Conservation (phyloP, 2,113 vertebrate genomes). For the Chloroceryle aenea region DNA sequence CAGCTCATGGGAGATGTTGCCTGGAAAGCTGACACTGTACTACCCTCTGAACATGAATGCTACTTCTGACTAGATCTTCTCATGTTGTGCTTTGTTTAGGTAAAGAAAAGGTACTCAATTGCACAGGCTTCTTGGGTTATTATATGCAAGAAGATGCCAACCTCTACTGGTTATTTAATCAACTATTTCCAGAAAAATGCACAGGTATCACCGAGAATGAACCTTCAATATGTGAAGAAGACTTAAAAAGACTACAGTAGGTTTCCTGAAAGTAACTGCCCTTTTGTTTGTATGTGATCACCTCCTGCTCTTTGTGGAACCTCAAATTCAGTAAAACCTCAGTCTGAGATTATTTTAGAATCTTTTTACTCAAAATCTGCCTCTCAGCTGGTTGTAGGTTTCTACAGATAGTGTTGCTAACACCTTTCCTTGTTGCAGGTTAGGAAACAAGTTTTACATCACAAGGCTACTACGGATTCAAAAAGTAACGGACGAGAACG, state of each 20-base stretch:
- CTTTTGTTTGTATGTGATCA: not conserved
- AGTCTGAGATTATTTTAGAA: not conserved
- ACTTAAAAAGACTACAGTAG: conserved; percentile 19
- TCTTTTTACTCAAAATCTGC: not conserved
- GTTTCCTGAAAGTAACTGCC: conserved; percentile 16
- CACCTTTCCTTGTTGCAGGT: conserved; percentile 10
- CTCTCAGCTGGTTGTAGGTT: not conserved
- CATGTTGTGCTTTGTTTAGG: conserved; percentile 54
- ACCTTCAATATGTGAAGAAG: conserved; percentile 54
- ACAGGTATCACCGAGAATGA: not conserved
- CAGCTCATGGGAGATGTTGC: not conserved
- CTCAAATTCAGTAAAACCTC: not conserved
- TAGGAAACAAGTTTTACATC: conserved; percentile 31
- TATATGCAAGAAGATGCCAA: not conserved
- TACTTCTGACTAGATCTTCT: not conserved
- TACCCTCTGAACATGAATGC: not conserved
- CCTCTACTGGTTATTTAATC: conserved; percentile 68
- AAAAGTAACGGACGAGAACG: conserved; percentile 59
- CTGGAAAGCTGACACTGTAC: not conserved
- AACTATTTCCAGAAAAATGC: not conserved
- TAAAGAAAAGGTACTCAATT: conserved; percentile 72
- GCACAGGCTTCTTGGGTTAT: conserved; percentile 66
- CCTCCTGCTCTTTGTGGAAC: not conserved
- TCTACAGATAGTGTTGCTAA: not conserved
- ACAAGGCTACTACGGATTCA: conserved; percentile 66